A percentile compares a stretch with the other conserved stretches of the same genome.
Conservation (phyloP, 1,140 invertebrate species). For the Pissodes strobi region DNA sequence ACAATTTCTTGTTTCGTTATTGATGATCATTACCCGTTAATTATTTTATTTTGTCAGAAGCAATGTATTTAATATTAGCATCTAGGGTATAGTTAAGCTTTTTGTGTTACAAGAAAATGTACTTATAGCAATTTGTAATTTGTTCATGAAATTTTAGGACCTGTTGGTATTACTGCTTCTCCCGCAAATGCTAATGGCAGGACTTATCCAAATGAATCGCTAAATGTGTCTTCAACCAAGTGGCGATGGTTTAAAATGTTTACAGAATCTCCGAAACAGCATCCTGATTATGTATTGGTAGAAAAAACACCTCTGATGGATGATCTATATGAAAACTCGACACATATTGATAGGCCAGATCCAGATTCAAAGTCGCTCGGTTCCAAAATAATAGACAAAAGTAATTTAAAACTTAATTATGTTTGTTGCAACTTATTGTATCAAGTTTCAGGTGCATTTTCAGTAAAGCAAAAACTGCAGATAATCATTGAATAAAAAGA, state of each 20-base stretch:
- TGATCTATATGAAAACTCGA: neutral
- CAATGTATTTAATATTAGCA: no score
- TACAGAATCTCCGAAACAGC: constrained; percentile 17
- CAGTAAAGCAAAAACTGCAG: no score
- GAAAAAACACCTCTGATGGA: neutral
- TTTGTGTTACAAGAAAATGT: no score
- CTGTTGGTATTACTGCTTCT: neutral
- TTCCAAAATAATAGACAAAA: constrained; percentile 2
- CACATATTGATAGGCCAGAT: neutral
- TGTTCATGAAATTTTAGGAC: no score
- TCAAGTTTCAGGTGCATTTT: no score
- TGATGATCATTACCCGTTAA: no score
- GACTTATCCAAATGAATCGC: constrained; percentile 24
- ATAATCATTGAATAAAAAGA: no score
- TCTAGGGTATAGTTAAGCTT: no score
- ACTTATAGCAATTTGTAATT: no score
- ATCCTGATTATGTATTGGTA: neutral
- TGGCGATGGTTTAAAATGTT: constrained; percentile 39
- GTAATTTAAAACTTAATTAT: neutral
- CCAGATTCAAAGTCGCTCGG: neutral
- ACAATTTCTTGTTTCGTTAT: no score
- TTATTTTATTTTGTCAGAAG: no score
- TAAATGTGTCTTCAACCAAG: constrained; percentile 42
- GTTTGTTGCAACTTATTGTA: no score
- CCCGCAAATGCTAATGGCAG: neutral